phyloP scores from a whole-genome alignment of 2,113 vertebrate species.

The Gymnarchus niloticus region DNA sequence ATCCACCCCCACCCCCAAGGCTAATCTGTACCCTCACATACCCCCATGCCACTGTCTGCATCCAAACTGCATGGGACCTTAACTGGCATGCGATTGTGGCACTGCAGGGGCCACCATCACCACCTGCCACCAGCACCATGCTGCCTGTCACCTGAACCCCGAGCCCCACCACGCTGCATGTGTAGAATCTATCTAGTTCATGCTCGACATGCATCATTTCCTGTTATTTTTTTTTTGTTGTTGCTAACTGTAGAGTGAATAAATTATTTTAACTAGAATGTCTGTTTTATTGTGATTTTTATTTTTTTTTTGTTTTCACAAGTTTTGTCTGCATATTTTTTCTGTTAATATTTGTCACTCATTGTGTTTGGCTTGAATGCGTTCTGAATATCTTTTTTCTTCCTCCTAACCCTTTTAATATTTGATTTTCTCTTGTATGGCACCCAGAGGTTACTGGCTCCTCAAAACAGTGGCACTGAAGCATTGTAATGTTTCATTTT shows the following conservation, averaged over 20 bases:
- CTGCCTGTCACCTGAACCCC: background rate
- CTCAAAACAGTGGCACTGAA: too few species aligned
- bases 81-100: slow-evolving; percentile 1
- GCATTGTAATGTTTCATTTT: too few species aligned
- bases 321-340: too few species aligned
- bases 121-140: background rate
- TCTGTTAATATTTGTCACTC: background rate
- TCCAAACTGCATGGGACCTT: background rate
- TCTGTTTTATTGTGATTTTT: background rate
- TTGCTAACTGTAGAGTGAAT: background rate
- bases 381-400: background rate
- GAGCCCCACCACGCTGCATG: background rate
- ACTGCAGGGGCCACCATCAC: background rate
- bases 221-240: background rate
- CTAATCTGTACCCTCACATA: background rate
- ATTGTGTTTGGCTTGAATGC: background rate
- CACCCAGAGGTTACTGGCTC: too few species aligned
- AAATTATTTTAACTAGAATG: background rate
- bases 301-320: background rate
- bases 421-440: too few species aligned
- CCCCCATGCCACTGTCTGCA: too few species aligned
- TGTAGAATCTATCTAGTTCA: background rate
- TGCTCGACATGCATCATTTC: background rate
- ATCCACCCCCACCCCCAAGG: background rate
- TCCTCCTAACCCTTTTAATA: background rate